phyloP scores from a whole-genome alignment of 2,113 vertebrate genomes.

The Xiphophorus maculatus region DNA sequence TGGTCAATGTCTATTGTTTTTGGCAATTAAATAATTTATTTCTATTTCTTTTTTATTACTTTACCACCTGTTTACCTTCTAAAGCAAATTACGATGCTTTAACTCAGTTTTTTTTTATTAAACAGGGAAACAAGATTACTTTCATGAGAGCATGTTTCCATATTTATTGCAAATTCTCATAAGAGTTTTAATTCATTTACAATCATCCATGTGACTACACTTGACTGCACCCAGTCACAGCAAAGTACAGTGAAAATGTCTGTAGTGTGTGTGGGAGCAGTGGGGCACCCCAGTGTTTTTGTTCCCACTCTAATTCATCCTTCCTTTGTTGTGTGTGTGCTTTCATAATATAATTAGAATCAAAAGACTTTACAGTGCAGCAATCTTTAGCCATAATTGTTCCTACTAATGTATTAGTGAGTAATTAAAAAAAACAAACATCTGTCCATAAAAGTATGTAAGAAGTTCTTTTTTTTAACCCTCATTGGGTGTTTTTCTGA shows the following conservation, averaged over 20 bases:
- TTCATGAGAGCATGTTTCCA: not conserved
- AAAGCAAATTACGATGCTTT: no score
- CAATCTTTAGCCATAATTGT: no score
- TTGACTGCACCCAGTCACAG: not conserved
- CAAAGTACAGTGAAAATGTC: not conserved
- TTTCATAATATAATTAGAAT: no score
- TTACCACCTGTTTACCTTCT: no score
- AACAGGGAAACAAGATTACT: not conserved
- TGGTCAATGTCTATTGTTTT: no score
- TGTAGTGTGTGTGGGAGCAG: not conserved
- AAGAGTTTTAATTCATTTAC: no score
- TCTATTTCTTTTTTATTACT: no score
- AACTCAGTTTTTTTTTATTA: not conserved
- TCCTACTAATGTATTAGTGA: not conserved
- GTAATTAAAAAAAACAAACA: not conserved
- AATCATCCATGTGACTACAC: not conserved
- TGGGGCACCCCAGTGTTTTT: not conserved
- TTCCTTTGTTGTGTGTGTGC: not conserved
- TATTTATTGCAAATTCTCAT: not conserved
- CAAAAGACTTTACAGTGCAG: no score
- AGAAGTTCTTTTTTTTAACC: no score
- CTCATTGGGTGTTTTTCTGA: no score
- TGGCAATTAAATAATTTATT: no score
- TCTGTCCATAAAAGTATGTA: not conserved
- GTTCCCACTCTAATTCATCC: not conserved